Conservation (phyloP, 2,888 invertebrate genomes). For the Ectobius pallidus region DNA sequence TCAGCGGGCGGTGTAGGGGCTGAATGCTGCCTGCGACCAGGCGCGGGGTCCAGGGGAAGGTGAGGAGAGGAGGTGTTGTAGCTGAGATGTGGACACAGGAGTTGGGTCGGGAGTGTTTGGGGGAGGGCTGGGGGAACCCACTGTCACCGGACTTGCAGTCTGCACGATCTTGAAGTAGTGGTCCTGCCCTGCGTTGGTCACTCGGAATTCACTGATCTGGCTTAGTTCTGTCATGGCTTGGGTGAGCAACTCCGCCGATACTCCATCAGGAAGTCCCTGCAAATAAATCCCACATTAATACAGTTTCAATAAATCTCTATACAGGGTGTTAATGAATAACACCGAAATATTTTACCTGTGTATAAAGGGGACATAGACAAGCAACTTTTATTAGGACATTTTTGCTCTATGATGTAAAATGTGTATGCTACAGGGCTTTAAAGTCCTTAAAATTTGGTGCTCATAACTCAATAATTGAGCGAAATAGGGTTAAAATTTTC, state of each 20-base stretch:
- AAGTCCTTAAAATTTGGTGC: no score
- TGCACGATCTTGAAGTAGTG: constrained; percentile 41
- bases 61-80: constrained; percentile 33
- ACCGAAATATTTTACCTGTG: no score
- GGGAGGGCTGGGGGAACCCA: constrained; percentile 10
- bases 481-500: no score
- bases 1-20: constrained; percentile 43
- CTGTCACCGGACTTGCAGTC: constrained; percentile 32
- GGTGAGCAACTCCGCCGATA: constrained; percentile 38
- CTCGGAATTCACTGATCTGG: constrained; percentile 40
- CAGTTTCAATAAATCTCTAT: no score
- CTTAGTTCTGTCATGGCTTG: constrained; percentile 44
- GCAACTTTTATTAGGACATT: no score
- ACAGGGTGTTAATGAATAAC: no score
- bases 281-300: no score
- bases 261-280: constrained; percentile 34
- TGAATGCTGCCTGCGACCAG: constrained; percentile 35
- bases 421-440: no score
- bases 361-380: no score
- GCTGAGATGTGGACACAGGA: constrained; percentile 8
- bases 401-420: no score
- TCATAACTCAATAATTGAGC: no score
- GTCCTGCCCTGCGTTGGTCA: constrained; percentile 27
- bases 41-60: constrained; percentile 35
- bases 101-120: neutral